Evolutionary conservation across 2,888 invertebrate species (phyloP).

Genomic region (Brenthis ino): DNA sequence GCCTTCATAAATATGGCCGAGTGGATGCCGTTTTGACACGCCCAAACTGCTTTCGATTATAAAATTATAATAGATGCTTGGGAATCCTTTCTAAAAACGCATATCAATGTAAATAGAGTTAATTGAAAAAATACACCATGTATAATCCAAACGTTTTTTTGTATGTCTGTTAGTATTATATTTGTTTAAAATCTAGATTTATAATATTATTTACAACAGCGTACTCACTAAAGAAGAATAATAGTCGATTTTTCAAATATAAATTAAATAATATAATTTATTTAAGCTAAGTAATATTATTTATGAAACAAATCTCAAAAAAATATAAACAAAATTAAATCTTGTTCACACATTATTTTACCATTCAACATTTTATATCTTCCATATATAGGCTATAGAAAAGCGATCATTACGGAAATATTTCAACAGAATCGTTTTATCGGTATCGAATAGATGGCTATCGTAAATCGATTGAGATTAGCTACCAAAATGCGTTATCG

Average conservation of each 20-base stretch:
- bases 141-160: too few species aligned
- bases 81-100: constrained; percentile 13
- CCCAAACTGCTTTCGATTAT: constrained; percentile 16
- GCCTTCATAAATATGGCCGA: constrained; percentile 39
- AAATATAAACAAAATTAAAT: background rate
- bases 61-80: constrained; percentile 18
- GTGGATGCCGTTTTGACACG: constrained; percentile 28
- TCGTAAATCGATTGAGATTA: constrained; percentile 63
- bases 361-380: background rate
- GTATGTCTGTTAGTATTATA: too few species aligned
- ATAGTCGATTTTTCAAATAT: too few species aligned
- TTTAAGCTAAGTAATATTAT: background rate
- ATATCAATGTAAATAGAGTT: background rate
- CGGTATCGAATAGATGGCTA: constrained; percentile 57
- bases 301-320: background rate
- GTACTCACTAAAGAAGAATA: too few species aligned
- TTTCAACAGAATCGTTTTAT: constrained; percentile 42
- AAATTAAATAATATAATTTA: too few species aligned
- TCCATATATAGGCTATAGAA: constrained; percentile 26
- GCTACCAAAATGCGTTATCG: constrained; percentile 55
- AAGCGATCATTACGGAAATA: constrained; percentile 37
- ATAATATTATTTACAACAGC: too few species aligned
- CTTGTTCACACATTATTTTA: constrained; percentile 14
- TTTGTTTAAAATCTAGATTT: too few species aligned
- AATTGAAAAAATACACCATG: too few species aligned